phyloP scores from a whole-genome alignment of 2,113 vertebrate species.

The Merops nubicus region DNA sequence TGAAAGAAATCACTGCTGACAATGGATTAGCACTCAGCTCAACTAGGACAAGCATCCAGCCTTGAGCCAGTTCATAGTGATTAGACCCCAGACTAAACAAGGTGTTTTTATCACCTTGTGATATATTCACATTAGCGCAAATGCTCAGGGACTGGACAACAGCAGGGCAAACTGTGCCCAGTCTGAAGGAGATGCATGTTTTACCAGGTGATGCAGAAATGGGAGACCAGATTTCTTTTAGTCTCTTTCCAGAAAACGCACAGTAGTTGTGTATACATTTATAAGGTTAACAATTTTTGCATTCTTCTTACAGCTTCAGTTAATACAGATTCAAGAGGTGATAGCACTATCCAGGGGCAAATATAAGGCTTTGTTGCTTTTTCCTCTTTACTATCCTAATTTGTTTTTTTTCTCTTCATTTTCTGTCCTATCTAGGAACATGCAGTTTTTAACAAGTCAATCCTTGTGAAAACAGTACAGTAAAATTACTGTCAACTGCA shows the following conservation, averaged over 20 bases:
- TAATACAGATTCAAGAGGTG: neutral
- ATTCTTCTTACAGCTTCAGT: neutral
- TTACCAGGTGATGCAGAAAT: neutral
- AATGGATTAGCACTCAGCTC: neutral
- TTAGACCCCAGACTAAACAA: accelerated
- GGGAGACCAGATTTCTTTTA: neutral
- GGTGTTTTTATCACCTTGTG: neutral
- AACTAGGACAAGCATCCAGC: neutral
- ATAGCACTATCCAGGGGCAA: neutral
- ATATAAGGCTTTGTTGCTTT: neutral
- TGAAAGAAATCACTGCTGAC: neutral
- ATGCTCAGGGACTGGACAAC: neutral
- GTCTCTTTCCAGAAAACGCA: neutral
- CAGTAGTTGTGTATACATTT: accelerated
- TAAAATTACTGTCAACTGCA: neutral
- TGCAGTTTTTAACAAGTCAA: neutral
- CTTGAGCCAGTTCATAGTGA: neutral
- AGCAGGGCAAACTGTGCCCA: neutral
- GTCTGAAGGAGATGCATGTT: neutral
- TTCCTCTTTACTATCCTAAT: neutral
- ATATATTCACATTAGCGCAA: neutral
- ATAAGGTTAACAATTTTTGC: neutral
- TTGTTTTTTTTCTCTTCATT: neutral
- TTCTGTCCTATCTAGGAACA: neutral
- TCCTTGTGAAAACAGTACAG: neutral